Percentiles rank a stretch among this genome's conserved stretches.
These are phyloP conservation scores for Drosophila rhopaloa DNA, from an alignment of 1,140 invertebrate genomes.

Conservation along the genomic window DNA sequence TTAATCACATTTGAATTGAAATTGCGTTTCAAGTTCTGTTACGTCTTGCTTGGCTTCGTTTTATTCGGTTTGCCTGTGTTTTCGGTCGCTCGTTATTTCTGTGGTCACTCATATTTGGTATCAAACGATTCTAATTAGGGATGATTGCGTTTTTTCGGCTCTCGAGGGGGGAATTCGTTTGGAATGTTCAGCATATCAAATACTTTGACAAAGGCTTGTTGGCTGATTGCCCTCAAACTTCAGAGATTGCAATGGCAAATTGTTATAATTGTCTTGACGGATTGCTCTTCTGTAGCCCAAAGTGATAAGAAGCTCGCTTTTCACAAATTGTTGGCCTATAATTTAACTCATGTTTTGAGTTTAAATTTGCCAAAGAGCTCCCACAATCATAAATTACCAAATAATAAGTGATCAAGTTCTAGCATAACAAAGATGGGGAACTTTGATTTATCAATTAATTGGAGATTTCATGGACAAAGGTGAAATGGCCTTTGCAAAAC, in stretches of 20 bases:
- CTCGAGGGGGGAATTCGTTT: not conserved
- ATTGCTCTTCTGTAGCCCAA: not conserved
- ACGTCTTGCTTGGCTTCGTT: slow-evolving; percentile 14
- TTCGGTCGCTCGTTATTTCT: slow-evolving; percentile 2
- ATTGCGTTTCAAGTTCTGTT: slow-evolving; percentile 59
- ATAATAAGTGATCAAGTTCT: too few species aligned
- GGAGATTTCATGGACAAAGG: too few species aligned
- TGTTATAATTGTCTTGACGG: not conserved
- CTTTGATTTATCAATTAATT: too few species aligned
- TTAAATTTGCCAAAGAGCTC: too few species aligned
- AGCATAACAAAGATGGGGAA: too few species aligned
- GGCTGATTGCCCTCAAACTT: not conserved
- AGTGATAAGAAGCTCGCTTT: too few species aligned
- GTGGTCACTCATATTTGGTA: slow-evolving; percentile 35
- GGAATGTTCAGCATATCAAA: not conserved
- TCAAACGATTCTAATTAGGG: slow-evolving; percentile 34
- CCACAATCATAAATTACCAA: too few species aligned
- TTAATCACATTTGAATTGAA: slow-evolving; percentile 77
- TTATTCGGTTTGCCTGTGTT: slow-evolving; percentile 28
- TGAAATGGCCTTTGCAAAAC: too few species aligned
- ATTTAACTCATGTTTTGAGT: too few species aligned
- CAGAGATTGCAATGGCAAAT: not conserved
- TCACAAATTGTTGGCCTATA: too few species aligned
- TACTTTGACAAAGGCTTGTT: not conserved
- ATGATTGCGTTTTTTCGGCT: slow-evolving; percentile 15